phyloP scores from a whole-genome alignment of 2,113 vertebrate genomes.

The Sceloporus undulatus region DNA sequence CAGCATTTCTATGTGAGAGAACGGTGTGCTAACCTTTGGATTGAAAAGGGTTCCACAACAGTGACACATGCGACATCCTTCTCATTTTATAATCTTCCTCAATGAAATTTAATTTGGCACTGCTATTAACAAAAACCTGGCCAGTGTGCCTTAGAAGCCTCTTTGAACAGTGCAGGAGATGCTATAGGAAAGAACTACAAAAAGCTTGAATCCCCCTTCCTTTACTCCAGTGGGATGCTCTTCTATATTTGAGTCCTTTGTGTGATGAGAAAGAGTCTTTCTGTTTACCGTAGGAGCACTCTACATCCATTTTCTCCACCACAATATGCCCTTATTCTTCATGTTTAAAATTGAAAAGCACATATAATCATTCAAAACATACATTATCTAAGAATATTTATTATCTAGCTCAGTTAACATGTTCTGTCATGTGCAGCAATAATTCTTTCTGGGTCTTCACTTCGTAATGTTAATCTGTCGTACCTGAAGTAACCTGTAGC shows the following conservation, averaged over 20 bases:
- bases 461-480: conserved; percentile 25
- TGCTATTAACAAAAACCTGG: background rate
- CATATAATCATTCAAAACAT: conserved; percentile 14
- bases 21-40: no score
- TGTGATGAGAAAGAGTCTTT: background rate
- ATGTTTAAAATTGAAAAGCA: background rate
- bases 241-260: background rate
- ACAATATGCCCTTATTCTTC: conserved; percentile 20
- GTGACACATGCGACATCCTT: background rate
- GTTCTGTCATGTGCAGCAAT: background rate
- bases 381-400: no score
- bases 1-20: no score
- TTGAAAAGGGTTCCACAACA: no score
- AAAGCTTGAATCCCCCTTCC: background rate
- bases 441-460: conserved; percentile 25
- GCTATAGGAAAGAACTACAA: background rate
- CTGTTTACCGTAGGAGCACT: no score
- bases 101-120: background rate
- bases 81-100: background rate
- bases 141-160: background rate
- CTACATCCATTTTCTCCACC: background rate
- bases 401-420: background rate
- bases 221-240: background rate
- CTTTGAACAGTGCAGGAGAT: background rate
- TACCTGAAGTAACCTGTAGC: conserved; percentile 92